Percentiles rank a stretch among this genome's conserved stretches.
These are phyloP conservation scores for Saccopteryx bilineata DNA, from an alignment of 2,113 vertebrate genomes.

Conservation along the genomic window DNA sequence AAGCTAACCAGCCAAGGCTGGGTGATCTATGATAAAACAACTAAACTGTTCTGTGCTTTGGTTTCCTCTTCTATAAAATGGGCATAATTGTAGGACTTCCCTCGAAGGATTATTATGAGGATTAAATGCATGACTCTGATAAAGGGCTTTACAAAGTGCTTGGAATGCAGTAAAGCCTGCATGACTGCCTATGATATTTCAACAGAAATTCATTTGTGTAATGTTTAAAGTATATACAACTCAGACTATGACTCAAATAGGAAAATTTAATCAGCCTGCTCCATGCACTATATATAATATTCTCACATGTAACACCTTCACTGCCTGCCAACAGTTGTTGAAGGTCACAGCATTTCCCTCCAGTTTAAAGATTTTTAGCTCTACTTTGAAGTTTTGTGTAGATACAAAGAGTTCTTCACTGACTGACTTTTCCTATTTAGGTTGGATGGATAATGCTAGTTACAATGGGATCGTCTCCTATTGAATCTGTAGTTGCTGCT, in stretches of 20 bases:
- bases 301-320: neutral
- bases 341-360: neutral
- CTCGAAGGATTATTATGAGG: neutral
- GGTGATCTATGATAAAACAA: neutral
- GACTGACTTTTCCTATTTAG: constrained; percentile 81
- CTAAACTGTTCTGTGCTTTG: neutral
- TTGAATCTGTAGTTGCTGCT: constrained; percentile 93
- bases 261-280: neutral
- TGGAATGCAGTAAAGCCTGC: neutral
- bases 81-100: neutral
- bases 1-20: neutral
- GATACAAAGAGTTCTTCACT: neutral
- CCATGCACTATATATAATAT: neutral
- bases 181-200: neutral
- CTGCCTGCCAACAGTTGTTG: neutral
- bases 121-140: neutral
- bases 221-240: neutral
- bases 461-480: constrained; percentile 91
- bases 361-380: neutral
- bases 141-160: neutral
- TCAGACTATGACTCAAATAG: neutral
- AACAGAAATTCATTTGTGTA: neutral
- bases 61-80: neutral
- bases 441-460: constrained; percentile 93
- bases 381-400: neutral